A percentile compares a stretch with the other conserved stretches of the same genome.
phyloP scores from a whole-genome alignment of 1,140 invertebrate genomes.

The Melitaea cinxia region DNA sequence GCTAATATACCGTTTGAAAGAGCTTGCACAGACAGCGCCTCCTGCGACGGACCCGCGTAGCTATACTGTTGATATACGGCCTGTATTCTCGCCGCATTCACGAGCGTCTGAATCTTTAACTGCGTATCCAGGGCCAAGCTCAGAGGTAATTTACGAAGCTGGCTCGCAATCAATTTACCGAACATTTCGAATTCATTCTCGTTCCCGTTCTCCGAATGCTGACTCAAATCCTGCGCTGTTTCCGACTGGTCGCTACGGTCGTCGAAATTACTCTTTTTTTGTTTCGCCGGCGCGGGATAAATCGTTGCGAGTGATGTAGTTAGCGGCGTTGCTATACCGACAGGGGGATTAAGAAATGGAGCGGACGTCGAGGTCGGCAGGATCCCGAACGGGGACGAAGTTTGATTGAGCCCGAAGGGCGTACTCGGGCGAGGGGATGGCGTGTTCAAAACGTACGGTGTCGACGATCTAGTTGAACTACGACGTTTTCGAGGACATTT shows the following conservation, averaged over 20 bases:
- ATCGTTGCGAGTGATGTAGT: conserved; percentile 72
- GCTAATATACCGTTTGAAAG: conserved; percentile 73
- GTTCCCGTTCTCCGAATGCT: conserved; percentile 71
- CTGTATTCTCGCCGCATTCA: conserved; percentile 75
- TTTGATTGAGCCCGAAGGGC: conserved; percentile 66
- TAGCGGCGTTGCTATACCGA: conserved; percentile 70
- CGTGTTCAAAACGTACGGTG: conserved; percentile 77
- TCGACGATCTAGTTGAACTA: conserved; percentile 71
- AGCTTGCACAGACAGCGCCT: conserved; percentile 70
- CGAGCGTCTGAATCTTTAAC: conserved; percentile 75
- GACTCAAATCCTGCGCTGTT: conserved; percentile 69
- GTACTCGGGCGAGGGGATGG: conserved; percentile 73
- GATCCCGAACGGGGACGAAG: conserved; percentile 64
- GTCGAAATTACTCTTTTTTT: conserved; percentile 65
- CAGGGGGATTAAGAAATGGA: conserved; percentile 69
- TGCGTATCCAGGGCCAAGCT: conserved; percentile 75
- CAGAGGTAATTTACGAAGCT: conserved; percentile 71
- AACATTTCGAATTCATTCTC: conserved; percentile 80
- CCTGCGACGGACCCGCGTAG: conserved; percentile 72
- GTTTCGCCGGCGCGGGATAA: conserved; percentile 70
- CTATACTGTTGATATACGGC: conserved; percentile 77
- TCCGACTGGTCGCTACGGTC: conserved; percentile 62
- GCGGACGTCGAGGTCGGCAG: conserved; percentile 61
- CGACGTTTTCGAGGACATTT: conserved; percentile 74
- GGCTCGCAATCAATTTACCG: conserved; percentile 74